Conservation (phyloP, 2,797 vertebrate species). For the Danio albolineatus region DNA sequence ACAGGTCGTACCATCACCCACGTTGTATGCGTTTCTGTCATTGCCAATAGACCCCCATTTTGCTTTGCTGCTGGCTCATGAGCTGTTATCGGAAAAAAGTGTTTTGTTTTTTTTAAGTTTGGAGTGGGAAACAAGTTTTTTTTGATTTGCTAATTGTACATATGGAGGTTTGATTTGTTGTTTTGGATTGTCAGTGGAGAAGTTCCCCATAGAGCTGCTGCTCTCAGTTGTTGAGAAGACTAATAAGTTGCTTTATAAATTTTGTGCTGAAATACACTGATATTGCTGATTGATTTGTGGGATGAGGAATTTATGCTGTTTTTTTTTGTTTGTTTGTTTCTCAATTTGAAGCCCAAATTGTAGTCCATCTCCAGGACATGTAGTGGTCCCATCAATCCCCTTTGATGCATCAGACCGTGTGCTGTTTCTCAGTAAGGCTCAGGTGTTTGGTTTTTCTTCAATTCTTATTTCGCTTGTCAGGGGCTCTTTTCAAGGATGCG, state of each 20-base stretch:
- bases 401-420: conserved; percentile 18
- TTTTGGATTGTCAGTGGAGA: conserved; percentile 27
- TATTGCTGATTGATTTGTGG: conserved; percentile 21
- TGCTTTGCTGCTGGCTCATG: conserved; percentile 48
- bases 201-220: conserved; percentile 40
- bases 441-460: conserved; percentile 72
- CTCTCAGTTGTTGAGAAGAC: conserved; percentile 45
- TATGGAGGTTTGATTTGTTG: conserved; percentile 32
- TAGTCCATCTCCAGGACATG: conserved; percentile 21
- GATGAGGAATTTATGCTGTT: conserved; percentile 10
- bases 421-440: conserved; percentile 56
- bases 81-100: conserved; percentile 43
- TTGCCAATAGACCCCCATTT: conserved; percentile 44
- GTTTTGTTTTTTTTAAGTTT: conserved; percentile 31
- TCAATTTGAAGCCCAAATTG: background rate
- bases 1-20: conserved; percentile 15
- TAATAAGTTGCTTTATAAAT: conserved; percentile 39
- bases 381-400: conserved; percentile 5
- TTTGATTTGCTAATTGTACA: conserved; percentile 38
- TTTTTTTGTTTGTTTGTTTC: background rate
- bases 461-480: conserved; percentile 54
- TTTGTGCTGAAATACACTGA: conserved; percentile 26
- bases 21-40: conserved; percentile 32
- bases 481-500: conserved; percentile 53
- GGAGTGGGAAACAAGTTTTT: conserved; percentile 37